Evolutionary conservation across 2,888 invertebrate species (phyloP), one percentile per base, ranked within the genome.

Genomic region (Hirtodrosophila duncani): DNA sequence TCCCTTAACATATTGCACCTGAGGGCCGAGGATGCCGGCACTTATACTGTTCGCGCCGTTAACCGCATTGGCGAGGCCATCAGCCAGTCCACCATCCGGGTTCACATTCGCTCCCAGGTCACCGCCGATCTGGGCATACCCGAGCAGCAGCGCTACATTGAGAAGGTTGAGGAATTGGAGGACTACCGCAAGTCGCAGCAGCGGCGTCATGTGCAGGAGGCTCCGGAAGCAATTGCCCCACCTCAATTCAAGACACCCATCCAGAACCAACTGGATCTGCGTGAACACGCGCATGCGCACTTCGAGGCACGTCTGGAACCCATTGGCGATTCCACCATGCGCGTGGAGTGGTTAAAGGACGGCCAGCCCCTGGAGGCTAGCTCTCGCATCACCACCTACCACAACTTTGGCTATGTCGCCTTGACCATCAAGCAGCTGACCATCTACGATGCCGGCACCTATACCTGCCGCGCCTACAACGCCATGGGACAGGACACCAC

Each of bases 1-100:
- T 96, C 97, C 89, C 93, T 98, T 85, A 98, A 98, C 89, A 97
- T 99, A 88, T 91, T 97, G 93, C 97, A 98, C 92, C 94, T 98
- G 91, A 94, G 97, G 90, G 92, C 94, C 90, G 98, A 99, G 92
- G 99, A 99, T 92, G 93, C 95, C 85, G 98, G 98, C 88, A 93
- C 94, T 88, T 97, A 97, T 83, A 95, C 95, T 80, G 94, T 94
- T 86, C 92, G 95, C 83, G 97, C 96, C 88, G 92, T 94, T 71
- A 97, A 97, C 87, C 92, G 93, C 84, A 89, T 93, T 84, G 97
- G 97, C 75, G 96, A 97, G 89, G 96, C 96, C 74, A 91, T 95
- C 81, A 94, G 95, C 87, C 92, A 92, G 77, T 93, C 95, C 63
- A 90, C 91, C 50, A 91, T 96, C 62, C 90, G 89, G 86, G 93